These are phyloP conservation scores for Gobionotothen gibberifrons DNA, from an alignment of 2,797 vertebrate genomes.

Conservation along the genomic window DNA sequence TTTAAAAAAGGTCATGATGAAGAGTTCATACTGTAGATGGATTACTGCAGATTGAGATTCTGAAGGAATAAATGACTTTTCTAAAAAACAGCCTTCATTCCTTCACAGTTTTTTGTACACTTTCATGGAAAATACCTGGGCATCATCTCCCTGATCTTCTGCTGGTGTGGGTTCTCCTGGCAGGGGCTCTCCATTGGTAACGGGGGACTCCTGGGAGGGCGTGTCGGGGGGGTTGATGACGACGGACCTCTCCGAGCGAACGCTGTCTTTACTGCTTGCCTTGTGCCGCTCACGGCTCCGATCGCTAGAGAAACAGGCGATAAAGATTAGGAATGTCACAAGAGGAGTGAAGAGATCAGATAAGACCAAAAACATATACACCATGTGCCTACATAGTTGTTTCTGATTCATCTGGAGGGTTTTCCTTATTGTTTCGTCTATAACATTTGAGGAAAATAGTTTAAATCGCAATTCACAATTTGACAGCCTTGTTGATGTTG, in stretches of 20 bases:
- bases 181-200: conserved; percentile 86
- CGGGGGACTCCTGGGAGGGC: conserved; percentile 76
- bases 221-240: conserved; percentile 89
- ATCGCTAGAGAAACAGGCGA: conserved; percentile 71
- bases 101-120: neutral
- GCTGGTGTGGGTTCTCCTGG: conserved; percentile 76
- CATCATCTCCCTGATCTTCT: conserved; percentile 70
- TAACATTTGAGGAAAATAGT: neutral
- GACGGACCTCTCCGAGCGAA: conserved; percentile 90
- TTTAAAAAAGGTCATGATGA: conserved; percentile 58
- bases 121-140: conserved; percentile 65
- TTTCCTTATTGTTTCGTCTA: neutral
- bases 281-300: conserved; percentile 91
- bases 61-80: conserved; percentile 14
- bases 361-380: neutral
- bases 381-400: neutral
- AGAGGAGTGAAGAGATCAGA: neutral
- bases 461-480: neutral
- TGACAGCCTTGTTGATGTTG: neutral
- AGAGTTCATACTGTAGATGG: conserved; percentile 45
- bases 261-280: conserved; percentile 89
- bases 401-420: neutral
- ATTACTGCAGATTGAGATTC: conserved; percentile 50
- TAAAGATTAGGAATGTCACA: neutral
- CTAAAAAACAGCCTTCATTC: conserved; percentile 4